Base-by-base conservation (phyloP, 2,888 invertebrate species). In the Drosophila subsilvestris region DNA sequence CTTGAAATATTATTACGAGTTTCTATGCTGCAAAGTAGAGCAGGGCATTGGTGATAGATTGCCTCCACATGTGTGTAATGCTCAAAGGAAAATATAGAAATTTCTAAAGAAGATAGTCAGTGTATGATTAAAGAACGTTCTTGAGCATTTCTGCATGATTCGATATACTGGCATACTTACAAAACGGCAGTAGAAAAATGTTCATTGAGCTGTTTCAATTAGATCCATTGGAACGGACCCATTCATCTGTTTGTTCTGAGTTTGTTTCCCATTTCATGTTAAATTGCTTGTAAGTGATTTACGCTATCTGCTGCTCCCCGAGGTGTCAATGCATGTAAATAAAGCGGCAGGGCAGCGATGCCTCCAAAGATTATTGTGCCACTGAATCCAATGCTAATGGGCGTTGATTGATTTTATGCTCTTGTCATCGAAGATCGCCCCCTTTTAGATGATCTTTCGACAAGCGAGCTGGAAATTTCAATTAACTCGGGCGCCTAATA, bases 201-300 rank as follows among this genome's bases (percentile, higher is more conserved):
- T 37, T 37, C 37, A 37, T 37, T 37, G 14, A n/a, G 37, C 37
- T n/a, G 37, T 37, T n/a, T n/a, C 37, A 37, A 37, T 37, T 37
- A n/a, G 37, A 37, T 7, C n/a, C 14, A 37, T 37, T 37, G 37
- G 37, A n/a, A 5, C 7, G 37, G 14, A 37, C 14, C 37, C 37
- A 14, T 37, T 37, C 37, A n/a, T n/a, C 37, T n/a, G 37, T 37
- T 14, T 7, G 37, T 37, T 37, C 37, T n/a, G 37, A 2, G 37
- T 6, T n/a, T 6, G 37, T 6, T n/a, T 37, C 37, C 37, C 37
- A 7, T 57, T 43, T 29, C 17, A 29, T 25, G 29, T 32, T 70
- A 42, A 65, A 29, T 32, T 47, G n/a, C 70, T 70, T 32, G 59
- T 47, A 27, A 29, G 20, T 53, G 44, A 67, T 67, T 63, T 37